Percentiles rank a stretch among this genome's conserved stretches.
Conservation (phyloP, 1,140 invertebrate species). For the Lordiphosa collinella region DNA sequence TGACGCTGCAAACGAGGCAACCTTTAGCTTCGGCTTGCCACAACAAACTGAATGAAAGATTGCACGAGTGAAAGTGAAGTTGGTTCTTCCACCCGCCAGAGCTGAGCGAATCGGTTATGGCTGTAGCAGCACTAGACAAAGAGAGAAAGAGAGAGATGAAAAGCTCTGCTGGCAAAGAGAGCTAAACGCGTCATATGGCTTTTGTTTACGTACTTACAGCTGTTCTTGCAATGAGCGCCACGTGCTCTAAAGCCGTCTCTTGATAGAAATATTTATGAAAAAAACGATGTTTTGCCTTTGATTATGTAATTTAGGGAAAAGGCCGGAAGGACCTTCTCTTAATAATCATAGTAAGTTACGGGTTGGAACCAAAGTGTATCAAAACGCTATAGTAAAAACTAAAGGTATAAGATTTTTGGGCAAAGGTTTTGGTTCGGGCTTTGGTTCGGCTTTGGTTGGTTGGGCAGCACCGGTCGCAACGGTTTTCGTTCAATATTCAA, state of each 20-base stretch:
- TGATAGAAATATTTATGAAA: constrained; percentile 17
- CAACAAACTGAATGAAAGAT: constrained; percentile 47
- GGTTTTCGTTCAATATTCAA: no score
- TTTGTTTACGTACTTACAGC: constrained; percentile 61
- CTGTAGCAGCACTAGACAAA: constrained; percentile 3
- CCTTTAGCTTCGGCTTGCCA: constrained; percentile 50
- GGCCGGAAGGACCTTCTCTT: no score
- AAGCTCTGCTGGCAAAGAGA: constrained; percentile 32
- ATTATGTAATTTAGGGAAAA: constrained; percentile 21
- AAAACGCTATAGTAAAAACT: no score
- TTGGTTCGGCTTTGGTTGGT: no score
- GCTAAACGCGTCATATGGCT: constrained; percentile 30
- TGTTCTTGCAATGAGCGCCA: constrained; percentile 23
- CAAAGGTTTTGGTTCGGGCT: no score
- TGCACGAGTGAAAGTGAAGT: constrained; percentile 62
- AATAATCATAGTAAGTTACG: no score
- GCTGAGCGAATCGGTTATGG: constrained; percentile 58
- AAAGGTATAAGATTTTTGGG: no score
- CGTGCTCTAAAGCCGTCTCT: constrained; percentile 10
- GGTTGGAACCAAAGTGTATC: no score
- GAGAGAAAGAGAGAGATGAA: constrained; percentile 13
- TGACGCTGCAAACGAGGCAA: constrained; percentile 16
- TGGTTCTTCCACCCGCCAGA: constrained; percentile 1
- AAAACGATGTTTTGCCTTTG: constrained; percentile 24
- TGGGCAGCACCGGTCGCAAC: no score